Percentiles rank a stretch among this genome's conserved stretches.
These are phyloP conservation scores for Cynoglossus semilaevis DNA, from an alignment of 2,113 vertebrate species.

Conservation along the genomic window DNA sequence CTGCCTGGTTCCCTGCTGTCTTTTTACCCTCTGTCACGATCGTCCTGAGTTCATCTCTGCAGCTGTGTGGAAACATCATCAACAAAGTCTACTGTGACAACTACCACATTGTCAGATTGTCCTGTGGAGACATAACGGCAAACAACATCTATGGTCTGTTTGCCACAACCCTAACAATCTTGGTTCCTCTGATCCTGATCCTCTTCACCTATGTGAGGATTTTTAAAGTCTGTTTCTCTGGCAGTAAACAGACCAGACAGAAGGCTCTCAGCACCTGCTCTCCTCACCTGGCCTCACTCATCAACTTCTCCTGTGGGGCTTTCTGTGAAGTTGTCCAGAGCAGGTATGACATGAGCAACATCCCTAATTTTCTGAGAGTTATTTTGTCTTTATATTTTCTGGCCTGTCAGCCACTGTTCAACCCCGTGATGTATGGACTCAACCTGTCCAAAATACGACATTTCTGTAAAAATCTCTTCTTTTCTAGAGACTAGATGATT, in stretches of 20 bases:
- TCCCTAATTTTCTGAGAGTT: constrained; percentile 22
- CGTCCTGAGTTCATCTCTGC: neutral
- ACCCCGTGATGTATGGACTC: neutral
- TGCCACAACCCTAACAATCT: neutral
- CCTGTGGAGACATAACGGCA: constrained; percentile 41
- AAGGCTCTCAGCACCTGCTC: constrained; percentile 44
- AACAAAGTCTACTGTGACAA: constrained; percentile 46
- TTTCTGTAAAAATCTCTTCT: constrained; percentile 6
- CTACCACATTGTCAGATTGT: constrained; percentile 40
- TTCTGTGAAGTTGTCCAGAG: constrained; percentile 45
- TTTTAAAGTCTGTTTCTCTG: constrained; percentile 2
- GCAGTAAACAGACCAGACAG: constrained; percentile 6
- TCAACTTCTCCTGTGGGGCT: constrained; percentile 46
- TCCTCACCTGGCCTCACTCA: constrained; percentile 39
- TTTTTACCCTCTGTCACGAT: neutral
- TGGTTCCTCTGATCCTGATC: constrained; percentile 21
- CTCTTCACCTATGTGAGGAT: neutral
- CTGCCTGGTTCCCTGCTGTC: neutral
- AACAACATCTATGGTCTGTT: constrained; percentile 42
- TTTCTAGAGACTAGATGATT: neutral
- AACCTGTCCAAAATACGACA: constrained; percentile 40
- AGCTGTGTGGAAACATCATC: constrained; percentile 47
- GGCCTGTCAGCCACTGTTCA: constrained; percentile 9
- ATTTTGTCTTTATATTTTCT: constrained; percentile 48
- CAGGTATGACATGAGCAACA: constrained; percentile 34